These are phyloP conservation scores for Antechinus stuartii DNA, from an alignment of 2,113 vertebrate species.

Conservation along the genomic window DNA sequence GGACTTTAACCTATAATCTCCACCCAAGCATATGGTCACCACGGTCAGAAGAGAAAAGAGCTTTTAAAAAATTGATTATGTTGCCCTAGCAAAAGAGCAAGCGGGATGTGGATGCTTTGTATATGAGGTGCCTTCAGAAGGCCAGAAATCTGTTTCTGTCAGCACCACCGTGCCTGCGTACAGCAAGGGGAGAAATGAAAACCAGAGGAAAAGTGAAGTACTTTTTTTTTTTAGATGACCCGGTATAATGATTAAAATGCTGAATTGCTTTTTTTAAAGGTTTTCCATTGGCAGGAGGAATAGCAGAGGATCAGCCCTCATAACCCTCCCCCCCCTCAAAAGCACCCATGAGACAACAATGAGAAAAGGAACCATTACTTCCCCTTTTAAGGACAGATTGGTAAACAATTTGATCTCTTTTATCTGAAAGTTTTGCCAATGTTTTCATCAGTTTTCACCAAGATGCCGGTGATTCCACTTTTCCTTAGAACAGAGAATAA, in stretches of 20 bases:
- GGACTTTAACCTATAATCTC: conserved; percentile 61
- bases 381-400: background rate
- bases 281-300: conserved; percentile 42
- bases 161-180: conserved; percentile 1
- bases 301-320: background rate
- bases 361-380: conserved; percentile 7
- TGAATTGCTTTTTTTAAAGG: conserved; percentile 69
- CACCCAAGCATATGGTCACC: conserved; percentile 22
- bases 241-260: conserved; percentile 60
- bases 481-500: conserved; percentile 69
- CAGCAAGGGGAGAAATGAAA: conserved; percentile 55
- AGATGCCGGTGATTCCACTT: conserved; percentile 57
- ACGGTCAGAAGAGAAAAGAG: conserved; percentile 58
- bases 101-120: background rate
- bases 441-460: conserved; percentile 50
- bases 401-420: conserved; percentile 71
- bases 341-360: conserved; percentile 44
- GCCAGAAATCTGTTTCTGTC: conserved; percentile 64
- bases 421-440: conserved; percentile 71
- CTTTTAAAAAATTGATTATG: conserved; percentile 63
- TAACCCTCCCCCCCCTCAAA: background rate
- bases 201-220: conserved; percentile 60
- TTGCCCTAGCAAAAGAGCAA: background rate
- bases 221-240: conserved; percentile 52
- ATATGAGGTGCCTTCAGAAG: conserved; percentile 26